Evolutionary conservation across 2,888 invertebrate species (phyloP), one percentile per base, ranked within the genome.

Genomic region (Harpagoxenus sublaevis): DNA sequence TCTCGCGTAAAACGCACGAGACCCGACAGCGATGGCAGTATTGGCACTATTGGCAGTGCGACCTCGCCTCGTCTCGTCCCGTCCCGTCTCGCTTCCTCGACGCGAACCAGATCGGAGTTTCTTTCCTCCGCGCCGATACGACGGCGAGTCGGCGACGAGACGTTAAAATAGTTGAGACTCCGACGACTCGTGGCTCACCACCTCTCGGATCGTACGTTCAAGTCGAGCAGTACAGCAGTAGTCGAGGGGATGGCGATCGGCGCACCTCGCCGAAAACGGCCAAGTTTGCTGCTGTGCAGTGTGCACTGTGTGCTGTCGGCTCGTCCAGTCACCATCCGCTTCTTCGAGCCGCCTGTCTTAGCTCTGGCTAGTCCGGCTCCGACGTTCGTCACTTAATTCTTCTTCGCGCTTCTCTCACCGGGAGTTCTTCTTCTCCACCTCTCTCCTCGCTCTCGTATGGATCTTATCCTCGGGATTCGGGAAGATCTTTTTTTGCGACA

Each of bases 81-180:
- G 85, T 78, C 77, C 84, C 78, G 82, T 77, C 63, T 63, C 75
- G 86, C 84, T 83, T 85, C 86, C 2, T n/a, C 51, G 82, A 70
- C 83, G 55, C 57, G 42, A 12, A 73, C 45, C 65, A 18, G 18
- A 63, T 51, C 74, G 57, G 28, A 28, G 42, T 60, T 6, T 28
- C 45, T 42, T 55, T 45, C 45, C 28, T 55, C 35, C 55, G 28
- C n/a, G 28, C n/a, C 45, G 68, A 35, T 35, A 35, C 6, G n/a
- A 42, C 53, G 57, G 31, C 23, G 70, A 51, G 65, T 60, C 71
- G 77, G 48, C 51, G 57, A 81, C 28, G 68, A 77, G 89, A 91
- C 89, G 89, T 92, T 92, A 92, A 93, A 92, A 93, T 92, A 92
- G 91, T 92, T 92, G 89, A 23, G 89, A 85, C 87, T 86, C 85